phyloP scores from a whole-genome alignment of 2,113 vertebrate species.

The Willisornis vidua region DNA sequence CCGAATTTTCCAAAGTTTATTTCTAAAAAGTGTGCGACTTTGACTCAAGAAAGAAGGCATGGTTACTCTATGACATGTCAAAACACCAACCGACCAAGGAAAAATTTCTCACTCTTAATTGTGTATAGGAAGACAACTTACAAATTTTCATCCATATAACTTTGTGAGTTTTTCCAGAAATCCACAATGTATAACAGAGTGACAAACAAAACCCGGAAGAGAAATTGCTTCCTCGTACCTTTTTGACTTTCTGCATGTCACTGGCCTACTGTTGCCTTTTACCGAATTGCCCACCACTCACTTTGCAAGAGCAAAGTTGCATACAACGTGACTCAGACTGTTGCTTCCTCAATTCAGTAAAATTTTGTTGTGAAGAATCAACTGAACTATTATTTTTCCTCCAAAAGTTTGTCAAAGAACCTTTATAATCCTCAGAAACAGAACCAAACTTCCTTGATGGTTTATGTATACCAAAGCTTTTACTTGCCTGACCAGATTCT shows the following conservation, averaged over 20 bases:
- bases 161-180: background rate
- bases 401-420: background rate
- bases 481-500: background rate
- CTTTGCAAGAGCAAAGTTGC: accelerated
- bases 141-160: background rate
- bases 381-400: background rate
- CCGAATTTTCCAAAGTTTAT: background rate
- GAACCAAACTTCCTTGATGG: background rate
- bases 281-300: background rate
- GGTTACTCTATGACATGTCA: background rate
- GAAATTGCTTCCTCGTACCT: background rate
- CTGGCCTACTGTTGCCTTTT: background rate
- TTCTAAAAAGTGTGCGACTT: background rate
- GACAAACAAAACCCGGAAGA: background rate
- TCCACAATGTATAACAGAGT: background rate
- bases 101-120: background rate
- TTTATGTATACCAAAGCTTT: background rate
- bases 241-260: background rate
- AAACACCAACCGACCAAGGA: background rate
- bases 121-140: background rate
- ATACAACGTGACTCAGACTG: background rate
- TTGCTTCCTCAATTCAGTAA: background rate
- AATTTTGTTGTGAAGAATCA: background rate
- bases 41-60: background rate
- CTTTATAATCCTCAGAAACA: background rate